A percentile compares a stretch with the other conserved stretches of the same genome.
phyloP scores from a whole-genome alignment of 2,797 vertebrate genomes.

The Lerista edwardsae region DNA sequence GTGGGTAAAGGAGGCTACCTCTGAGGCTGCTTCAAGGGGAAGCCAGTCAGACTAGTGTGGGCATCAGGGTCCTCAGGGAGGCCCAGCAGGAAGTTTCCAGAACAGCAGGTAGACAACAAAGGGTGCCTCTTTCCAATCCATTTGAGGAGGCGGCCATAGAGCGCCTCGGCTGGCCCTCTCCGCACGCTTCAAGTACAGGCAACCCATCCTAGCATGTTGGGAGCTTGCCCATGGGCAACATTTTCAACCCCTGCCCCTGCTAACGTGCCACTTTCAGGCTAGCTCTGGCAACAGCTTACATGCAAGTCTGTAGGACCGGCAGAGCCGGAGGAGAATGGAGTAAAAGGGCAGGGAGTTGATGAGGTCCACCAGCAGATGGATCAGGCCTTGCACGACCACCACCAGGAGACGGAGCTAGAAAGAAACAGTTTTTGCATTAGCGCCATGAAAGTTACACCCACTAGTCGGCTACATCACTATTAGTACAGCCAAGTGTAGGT shows the following conservation, averaged over 20 bases:
- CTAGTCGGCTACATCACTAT: too few species aligned
- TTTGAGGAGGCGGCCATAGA: too few species aligned
- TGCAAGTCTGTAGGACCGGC: conserved; percentile 87
- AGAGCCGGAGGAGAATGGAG: conserved; percentile 85
- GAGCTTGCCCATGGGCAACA: neutral
- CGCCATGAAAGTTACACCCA: neutral
- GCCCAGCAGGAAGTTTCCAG: too few species aligned
- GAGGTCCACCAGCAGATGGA: conserved; percentile 89
- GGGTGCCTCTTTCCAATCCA: too few species aligned
- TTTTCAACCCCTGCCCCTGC: neutral
- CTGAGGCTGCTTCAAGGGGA: too few species aligned
- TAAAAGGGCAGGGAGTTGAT: conserved; percentile 93
- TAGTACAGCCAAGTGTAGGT: too few species aligned
- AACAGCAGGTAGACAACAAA: too few species aligned
- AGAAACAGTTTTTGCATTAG: neutral
- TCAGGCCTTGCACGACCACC: conserved; percentile 90
- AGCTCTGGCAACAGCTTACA: conserved; percentile 72
- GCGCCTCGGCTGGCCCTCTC: too few species aligned
- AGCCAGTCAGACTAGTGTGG: too few species aligned
- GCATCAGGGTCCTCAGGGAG: too few species aligned
- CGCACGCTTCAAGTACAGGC: too few species aligned
- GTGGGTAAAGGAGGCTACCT: too few species aligned
- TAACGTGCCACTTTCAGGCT: neutral
- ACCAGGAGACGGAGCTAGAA: conserved; percentile 90
- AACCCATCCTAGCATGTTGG: neutral